Evolutionary conservation across 2,113 vertebrate species (phyloP), one percentile per base, ranked within the genome.

Genomic region (Lycaon pictus): DNA sequence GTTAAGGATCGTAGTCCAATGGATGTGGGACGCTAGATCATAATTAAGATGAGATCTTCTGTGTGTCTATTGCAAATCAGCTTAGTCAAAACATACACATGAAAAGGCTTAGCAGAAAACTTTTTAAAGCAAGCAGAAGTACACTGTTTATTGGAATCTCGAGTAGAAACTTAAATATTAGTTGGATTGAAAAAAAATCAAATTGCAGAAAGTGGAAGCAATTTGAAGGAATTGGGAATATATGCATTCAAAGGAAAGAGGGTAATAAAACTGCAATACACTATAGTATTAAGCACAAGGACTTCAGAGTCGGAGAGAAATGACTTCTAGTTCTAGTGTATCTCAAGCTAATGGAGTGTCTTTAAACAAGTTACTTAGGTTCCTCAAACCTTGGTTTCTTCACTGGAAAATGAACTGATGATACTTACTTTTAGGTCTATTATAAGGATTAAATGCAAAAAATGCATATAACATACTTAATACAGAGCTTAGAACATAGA

Each of bases 341-440:
- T 83, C n/a, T 69, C 60, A 77, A 83, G 37, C 7, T 63, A 63
- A 69, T 0, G 37, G 19, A 43, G 35, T 29, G 7, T 82, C 23
- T 77, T 84, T 56, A 20, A 86, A 84, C 32, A 95, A 93, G 60
- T 65, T 85, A 83, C 29, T 93, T 67, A 89, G 51, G 8, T 60
- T 94, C 56, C 43, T 79, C 83, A 23, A 86, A 16, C 32, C 29
- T 97, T 88, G 53, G 16, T 82, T 95, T 94, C 88, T 55, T 95
- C 19, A 37, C 65, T 23, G 62, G 51, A 83, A 96, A 92, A 85
- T 60, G 2, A 7, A 65, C 3, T 25, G 71, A 2, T 79, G 89
- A 56, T 62, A 84, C 74, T 76, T 92, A 60, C 5, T n/a, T 94
- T 82, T 51, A 55, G 60, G 27, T 35, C 81, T 71, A 76, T 85